Percentiles rank a stretch among this genome's conserved stretches.
Evolutionary conservation across 2,113 vertebrate genomes (phyloP).

Genomic region (Mandrillus leucophaeus): DNA sequence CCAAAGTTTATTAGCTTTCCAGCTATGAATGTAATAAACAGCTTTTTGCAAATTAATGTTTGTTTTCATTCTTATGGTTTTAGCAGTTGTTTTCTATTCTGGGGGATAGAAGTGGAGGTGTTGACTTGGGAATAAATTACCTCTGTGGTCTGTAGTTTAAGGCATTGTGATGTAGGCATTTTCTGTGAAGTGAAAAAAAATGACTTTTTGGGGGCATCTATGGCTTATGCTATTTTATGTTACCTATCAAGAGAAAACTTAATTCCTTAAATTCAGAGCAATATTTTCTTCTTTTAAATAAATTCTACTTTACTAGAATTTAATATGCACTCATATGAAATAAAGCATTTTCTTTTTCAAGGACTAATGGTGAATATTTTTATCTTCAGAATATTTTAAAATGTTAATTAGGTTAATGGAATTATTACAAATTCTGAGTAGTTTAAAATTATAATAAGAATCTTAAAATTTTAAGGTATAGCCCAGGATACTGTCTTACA

Average conservation of each 20-base stretch:
- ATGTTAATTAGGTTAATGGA: neutral
- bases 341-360: conserved; percentile 27
- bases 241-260: neutral
- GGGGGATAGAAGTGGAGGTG: neutral
- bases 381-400: neutral
- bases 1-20: conserved; percentile 66
- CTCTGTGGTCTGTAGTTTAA: neutral
- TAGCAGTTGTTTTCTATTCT: conserved; percentile 51
- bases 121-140: conserved; percentile 37
- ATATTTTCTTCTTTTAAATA: neutral
- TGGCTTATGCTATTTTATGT: neutral
- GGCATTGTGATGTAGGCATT: neutral
- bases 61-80: conserved; percentile 59
- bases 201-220: neutral
- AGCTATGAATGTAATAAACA: conserved; percentile 70
- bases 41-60: conserved; percentile 61
- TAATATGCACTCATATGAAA: neutral
- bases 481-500: neutral
- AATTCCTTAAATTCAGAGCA: conserved; percentile 28
- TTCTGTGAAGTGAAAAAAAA: neutral
- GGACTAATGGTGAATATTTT: neutral
- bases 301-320: neutral
- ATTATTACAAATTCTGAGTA: neutral
- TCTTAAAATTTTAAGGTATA: conserved; percentile 3
- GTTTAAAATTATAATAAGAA: conserved; percentile 21